These are phyloP conservation scores for Drosophila heteroneura DNA, from an alignment of 2,888 invertebrate genomes.

Conservation along the genomic window DNA sequence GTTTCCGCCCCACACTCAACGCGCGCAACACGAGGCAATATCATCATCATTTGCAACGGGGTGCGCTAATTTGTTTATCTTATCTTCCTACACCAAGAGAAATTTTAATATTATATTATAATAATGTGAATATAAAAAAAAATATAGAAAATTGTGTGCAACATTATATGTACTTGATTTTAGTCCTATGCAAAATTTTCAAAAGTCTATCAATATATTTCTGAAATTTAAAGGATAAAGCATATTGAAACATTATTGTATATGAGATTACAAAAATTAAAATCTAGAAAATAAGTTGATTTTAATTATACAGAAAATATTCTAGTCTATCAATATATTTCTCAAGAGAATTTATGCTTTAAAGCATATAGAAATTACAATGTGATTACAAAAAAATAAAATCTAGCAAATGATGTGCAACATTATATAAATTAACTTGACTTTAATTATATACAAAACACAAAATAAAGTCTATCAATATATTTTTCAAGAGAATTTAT, in stretches of 20 bases:
- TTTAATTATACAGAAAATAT: background rate
- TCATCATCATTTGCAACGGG: background rate
- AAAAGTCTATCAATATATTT: background rate
- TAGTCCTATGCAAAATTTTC: background rate
- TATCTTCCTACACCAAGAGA: slow-evolving; percentile 23
- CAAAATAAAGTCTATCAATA: background rate
- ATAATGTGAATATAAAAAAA: background rate
- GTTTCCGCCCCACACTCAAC: slow-evolving; percentile 8
- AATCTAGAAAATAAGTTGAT: background rate
- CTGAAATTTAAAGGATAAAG: background rate
- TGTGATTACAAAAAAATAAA: too few species aligned
- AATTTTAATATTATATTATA: background rate
- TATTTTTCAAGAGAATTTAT: background rate
- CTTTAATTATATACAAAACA: background rate
- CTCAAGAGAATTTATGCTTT: background rate
- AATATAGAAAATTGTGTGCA: background rate
- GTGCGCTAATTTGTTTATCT: slow-evolving; percentile 15
- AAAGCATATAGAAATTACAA: background rate
- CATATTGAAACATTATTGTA: too few species aligned
- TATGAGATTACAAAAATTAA: too few species aligned
- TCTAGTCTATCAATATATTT: background rate
- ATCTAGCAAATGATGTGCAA: background rate
- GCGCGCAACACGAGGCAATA: background rate
- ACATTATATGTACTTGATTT: background rate
- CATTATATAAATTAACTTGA: background rate